phyloP scores from a whole-genome alignment of 1,140 invertebrate species.

The Solen grandis region DNA sequence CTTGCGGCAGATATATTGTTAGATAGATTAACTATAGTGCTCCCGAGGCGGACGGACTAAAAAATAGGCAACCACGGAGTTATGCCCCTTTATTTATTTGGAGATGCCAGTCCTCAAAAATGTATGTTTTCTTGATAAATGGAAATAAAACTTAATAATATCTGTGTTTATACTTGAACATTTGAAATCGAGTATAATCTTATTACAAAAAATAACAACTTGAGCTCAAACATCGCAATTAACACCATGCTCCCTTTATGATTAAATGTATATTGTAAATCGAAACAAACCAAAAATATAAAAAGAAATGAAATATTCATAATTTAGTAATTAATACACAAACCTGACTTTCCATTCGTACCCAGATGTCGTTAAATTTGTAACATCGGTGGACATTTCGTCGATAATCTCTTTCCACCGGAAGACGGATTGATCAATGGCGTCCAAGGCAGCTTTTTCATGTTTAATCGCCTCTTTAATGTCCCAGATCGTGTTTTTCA shows the following conservation, averaged over 20 bases:
- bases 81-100: no score
- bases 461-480: conserved; percentile 11
- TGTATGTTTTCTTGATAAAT: no score
- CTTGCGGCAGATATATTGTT: no score
- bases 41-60: no score
- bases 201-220: background rate
- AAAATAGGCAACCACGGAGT: no score
- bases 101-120: no score
- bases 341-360: conserved; percentile 22
- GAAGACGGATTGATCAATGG: background rate
- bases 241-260: background rate
- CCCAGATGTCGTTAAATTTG: conserved; percentile 4
- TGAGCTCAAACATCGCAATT: background rate
- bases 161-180: background rate
- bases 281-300: background rate
- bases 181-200: background rate
- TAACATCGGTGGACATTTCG: conserved; percentile 13
- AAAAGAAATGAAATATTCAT: no score
- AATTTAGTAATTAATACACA: no score
- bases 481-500: conserved; percentile 20
- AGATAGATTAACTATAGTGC: no score
- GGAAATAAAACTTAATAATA: background rate
- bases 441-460: conserved; percentile 1
- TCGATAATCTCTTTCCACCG: conserved; percentile 1
- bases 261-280: background rate